Evolutionary conservation across 2,113 vertebrate genomes (phyloP).

Genomic region (Sebastes schlegelii): DNA sequence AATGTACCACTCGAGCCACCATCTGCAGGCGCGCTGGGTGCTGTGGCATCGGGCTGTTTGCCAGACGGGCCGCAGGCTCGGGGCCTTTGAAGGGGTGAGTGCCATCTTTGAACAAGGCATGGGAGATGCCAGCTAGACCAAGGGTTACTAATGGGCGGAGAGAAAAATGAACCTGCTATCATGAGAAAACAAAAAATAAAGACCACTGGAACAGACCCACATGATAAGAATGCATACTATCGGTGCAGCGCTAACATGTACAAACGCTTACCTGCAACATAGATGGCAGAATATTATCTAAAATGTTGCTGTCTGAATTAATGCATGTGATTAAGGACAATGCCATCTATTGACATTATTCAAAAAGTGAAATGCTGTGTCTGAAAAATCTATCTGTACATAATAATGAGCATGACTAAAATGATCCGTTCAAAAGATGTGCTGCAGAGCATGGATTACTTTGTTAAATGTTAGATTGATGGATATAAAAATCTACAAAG

Average conservation of each 20-base stretch:
- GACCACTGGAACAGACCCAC: slow-evolving; percentile 45
- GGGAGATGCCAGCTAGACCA: slow-evolving; percentile 83
- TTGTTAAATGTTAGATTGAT: slow-evolving; percentile 68
- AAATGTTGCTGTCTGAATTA: slow-evolving; percentile 17
- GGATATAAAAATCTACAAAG: slow-evolving; percentile 70
- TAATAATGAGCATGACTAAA: slow-evolving; percentile 77
- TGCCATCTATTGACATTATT: slow-evolving; percentile 53
- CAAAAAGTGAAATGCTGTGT: slow-evolving; percentile 22
- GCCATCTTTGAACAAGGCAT: slow-evolving; percentile 98
- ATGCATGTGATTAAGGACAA: slow-evolving; percentile 2
- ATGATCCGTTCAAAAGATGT: slow-evolving; percentile 88
- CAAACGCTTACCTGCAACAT: slow-evolving; percentile 23
- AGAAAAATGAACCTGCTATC: slow-evolving; percentile 65
- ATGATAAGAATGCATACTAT: slow-evolving; percentile 54
- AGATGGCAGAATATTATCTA: slow-evolving; percentile 47
- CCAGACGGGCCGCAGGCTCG: slow-evolving; percentile 97
- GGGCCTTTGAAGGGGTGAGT: slow-evolving; percentile 99
- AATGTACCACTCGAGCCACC: slow-evolving; percentile 72
- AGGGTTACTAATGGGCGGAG: slow-evolving; percentile 64
- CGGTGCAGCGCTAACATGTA: slow-evolving; percentile 31
- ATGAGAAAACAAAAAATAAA: slow-evolving; percentile 35
- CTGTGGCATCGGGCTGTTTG: slow-evolving; percentile 97
- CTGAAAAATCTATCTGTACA: slow-evolving; percentile 26
- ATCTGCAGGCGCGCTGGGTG: slow-evolving; percentile 88
- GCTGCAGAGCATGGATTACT: slow-evolving; percentile 86